Evolutionary conservation across 2,888 invertebrate species (phyloP).

Genomic region (Stenotaenia linearis): DNA sequence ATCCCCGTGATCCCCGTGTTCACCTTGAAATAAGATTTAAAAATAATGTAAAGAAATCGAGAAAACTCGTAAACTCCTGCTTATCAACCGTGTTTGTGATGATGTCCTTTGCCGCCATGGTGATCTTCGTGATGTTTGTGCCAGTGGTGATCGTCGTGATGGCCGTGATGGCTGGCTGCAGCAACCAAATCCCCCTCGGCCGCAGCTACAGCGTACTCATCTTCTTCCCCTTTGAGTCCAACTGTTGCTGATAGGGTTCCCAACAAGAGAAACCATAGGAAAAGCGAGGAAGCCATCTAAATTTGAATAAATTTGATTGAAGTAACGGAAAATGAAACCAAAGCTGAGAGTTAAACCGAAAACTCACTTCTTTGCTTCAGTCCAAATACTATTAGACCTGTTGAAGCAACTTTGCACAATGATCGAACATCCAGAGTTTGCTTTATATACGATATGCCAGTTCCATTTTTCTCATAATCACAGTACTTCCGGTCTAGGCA

Average conservation of each 20-base stretch:
- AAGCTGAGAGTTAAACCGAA: neutral
- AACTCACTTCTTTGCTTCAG: neutral
- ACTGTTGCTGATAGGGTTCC: neutral
- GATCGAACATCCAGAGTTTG: neutral
- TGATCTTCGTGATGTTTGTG: neutral
- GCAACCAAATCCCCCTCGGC: neutral
- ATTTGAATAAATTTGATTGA: too few relatives aligned
- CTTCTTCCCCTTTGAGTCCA: neutral
- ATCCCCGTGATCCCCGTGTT: conserved; percentile 29
- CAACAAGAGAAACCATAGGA: neutral
- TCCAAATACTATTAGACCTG: neutral
- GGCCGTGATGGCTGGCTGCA: neutral
- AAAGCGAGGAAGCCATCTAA: neutral
- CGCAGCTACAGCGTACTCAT: neutral
- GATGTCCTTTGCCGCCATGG: conserved; percentile 51
- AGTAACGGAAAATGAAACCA: too few relatives aligned
- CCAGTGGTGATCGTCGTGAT: conserved; percentile 13
- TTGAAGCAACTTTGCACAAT: neutral
- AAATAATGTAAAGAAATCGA: neutral
- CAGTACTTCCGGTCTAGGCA: conserved; percentile 1
- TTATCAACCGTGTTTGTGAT: conserved; percentile 55
- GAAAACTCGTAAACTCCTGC: too few relatives aligned
- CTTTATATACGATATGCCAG: neutral
- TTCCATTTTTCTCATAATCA: neutral
- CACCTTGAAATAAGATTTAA: neutral